phyloP scores from a whole-genome alignment of 2,113 vertebrate genomes.

The Delphinapterus leucas region DNA sequence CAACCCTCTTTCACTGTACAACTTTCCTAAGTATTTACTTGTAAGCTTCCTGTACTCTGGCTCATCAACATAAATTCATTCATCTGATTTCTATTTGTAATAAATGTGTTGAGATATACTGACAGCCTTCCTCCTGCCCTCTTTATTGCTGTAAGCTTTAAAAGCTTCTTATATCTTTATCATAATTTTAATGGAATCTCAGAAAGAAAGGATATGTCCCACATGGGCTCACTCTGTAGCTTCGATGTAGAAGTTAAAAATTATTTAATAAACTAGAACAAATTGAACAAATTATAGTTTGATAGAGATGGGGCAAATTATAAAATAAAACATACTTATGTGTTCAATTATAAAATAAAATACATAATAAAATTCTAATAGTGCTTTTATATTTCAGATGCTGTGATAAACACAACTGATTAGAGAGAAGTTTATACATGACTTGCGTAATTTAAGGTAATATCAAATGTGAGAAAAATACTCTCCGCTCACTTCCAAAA shows the following conservation, averaged over 20 bases:
- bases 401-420: neutral
- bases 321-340: neutral
- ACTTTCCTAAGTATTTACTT: slow-evolving; percentile 30
- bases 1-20: neutral
- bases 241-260: neutral
- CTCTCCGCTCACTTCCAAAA: neutral
- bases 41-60: neutral
- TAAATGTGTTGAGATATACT: neutral
- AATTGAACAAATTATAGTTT: neutral
- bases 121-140: neutral
- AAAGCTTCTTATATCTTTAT: slow-evolving; percentile 11
- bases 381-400: slow-evolving; percentile 13
- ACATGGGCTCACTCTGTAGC: neutral
- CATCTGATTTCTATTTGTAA: slow-evolving; percentile 12
- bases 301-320: neutral
- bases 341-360: slow-evolving; percentile 19
- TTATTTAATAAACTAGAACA: neutral
- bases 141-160: neutral
- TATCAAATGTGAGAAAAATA: neutral
- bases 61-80: neutral
- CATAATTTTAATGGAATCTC: neutral
- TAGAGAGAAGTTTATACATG: neutral
- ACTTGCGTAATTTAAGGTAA: neutral
- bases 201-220: neutral
- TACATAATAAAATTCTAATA: neutral